These are phyloP conservation scores for Eidolon helvum DNA, from an alignment of 2,113 vertebrate genomes.

Conservation along the genomic window DNA sequence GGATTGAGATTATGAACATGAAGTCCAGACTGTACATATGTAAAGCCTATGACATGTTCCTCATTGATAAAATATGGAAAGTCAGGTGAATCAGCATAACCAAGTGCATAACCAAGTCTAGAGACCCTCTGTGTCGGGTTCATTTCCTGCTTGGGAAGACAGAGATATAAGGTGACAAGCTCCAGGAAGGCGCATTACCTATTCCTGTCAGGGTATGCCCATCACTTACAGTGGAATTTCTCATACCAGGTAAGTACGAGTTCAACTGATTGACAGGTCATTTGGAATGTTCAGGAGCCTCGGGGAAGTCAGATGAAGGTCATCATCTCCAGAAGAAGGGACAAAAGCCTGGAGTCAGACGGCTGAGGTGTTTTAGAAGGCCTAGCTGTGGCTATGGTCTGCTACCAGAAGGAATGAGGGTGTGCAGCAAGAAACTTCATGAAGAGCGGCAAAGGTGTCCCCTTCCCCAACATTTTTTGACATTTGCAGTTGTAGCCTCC, in stretches of 20 bases:
- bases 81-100: background rate
- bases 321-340: background rate
- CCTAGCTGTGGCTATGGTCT: background rate
- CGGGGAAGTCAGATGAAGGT: background rate
- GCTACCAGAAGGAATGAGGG: background rate
- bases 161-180: background rate
- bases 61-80: background rate
- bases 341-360: background rate
- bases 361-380: background rate
- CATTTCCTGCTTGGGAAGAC: background rate
- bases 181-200: background rate
- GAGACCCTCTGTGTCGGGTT: accelerated
- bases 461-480: background rate
- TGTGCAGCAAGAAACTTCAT: background rate
- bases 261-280: background rate
- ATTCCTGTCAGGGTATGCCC: background rate
- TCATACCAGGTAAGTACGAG: background rate
- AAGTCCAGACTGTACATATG: background rate
- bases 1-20: background rate
- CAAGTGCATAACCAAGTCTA: no score
- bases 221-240: background rate
- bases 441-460: background rate
- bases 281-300: background rate
- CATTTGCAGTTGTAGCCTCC: background rate
- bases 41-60: background rate